These are phyloP conservation scores for Tachycineta bicolor DNA, from an alignment of 2,113 vertebrate genomes.

Conservation along the genomic window DNA sequence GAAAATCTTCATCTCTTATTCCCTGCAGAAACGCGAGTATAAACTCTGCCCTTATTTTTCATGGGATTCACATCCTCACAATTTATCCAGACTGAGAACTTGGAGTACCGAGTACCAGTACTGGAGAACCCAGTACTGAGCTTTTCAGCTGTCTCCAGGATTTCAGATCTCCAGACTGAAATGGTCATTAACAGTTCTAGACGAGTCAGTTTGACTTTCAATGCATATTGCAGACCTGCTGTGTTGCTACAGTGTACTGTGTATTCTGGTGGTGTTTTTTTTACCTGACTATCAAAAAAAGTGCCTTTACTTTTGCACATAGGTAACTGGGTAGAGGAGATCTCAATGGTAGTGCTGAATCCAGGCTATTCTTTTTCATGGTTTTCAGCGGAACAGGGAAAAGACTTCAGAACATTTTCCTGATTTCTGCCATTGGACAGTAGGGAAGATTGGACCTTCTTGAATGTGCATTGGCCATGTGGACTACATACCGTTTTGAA, in stretches of 20 bases:
- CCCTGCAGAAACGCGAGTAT: background rate
- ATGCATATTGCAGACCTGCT: background rate
- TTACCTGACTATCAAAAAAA: background rate
- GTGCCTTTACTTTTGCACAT: background rate
- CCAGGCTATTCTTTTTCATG: background rate
- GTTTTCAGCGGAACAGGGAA: background rate
- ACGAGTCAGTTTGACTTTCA: background rate
- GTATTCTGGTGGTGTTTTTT: background rate
- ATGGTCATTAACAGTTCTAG: background rate
- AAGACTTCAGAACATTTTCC: background rate
- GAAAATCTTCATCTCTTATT: background rate
- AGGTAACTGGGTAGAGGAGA: background rate
- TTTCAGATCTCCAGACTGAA: background rate
- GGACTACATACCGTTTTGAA: rapidly evolving
- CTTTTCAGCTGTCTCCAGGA: background rate
- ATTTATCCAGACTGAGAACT: background rate
- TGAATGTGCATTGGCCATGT: background rate
- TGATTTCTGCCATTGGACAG: background rate
- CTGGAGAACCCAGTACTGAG: background rate
- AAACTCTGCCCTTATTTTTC: background rate
- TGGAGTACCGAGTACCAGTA: no score
- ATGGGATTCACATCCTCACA: background rate
- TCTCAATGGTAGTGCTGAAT: background rate
- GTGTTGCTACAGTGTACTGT: background rate
- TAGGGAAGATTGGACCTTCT: background rate